Conservation (phyloP, 1,140 invertebrate species). For the Nymphalis io region DNA sequence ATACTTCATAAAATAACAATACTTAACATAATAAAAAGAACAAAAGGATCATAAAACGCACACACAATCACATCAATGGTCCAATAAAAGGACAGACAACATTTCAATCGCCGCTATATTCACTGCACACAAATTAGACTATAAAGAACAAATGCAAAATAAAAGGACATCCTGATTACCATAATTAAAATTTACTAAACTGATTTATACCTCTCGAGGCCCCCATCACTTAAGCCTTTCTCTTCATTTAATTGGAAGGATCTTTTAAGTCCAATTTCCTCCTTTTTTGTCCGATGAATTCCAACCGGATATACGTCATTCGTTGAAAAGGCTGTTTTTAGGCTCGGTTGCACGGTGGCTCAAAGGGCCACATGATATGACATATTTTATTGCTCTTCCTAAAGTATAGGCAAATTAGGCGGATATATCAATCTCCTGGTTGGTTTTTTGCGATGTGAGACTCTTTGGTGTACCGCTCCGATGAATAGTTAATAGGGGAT, state of each 20-base stretch:
- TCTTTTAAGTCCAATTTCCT: slow-evolving; percentile 66
- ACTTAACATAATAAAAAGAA: not conserved
- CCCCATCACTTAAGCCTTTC: slow-evolving; percentile 73
- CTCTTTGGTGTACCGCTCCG: slow-evolving; percentile 58
- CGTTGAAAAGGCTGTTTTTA: slow-evolving; percentile 67
- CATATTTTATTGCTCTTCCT: slow-evolving; percentile 64
- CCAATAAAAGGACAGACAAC: slow-evolving; percentile 36
- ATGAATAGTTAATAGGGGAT: slow-evolving; percentile 65
- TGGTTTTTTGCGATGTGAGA: slow-evolving; percentile 46
- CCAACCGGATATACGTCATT: slow-evolving; percentile 64
- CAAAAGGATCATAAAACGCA: slow-evolving; percentile 13
- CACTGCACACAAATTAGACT: slow-evolving; percentile 58
- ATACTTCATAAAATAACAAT: not conserved
- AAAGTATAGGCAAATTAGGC: slow-evolving; percentile 70
- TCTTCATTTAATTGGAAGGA: slow-evolving; percentile 71
- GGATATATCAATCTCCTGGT: slow-evolving; percentile 71
- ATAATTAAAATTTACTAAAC: slow-evolving; percentile 77
- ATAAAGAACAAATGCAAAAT: slow-evolving; percentile 58
- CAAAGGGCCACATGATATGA: slow-evolving; percentile 70
- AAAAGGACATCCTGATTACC: slow-evolving; percentile 75
- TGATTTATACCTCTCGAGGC: slow-evolving; percentile 67
- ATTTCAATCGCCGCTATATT: slow-evolving; percentile 49
- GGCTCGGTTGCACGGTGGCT: slow-evolving; percentile 58
- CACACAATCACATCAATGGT: slow-evolving; percentile 10
- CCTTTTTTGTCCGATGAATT: slow-evolving; percentile 62